Evolutionary conservation across 1,140 invertebrate genomes (phyloP).

Genomic region (Drosophila setifemur): DNA sequence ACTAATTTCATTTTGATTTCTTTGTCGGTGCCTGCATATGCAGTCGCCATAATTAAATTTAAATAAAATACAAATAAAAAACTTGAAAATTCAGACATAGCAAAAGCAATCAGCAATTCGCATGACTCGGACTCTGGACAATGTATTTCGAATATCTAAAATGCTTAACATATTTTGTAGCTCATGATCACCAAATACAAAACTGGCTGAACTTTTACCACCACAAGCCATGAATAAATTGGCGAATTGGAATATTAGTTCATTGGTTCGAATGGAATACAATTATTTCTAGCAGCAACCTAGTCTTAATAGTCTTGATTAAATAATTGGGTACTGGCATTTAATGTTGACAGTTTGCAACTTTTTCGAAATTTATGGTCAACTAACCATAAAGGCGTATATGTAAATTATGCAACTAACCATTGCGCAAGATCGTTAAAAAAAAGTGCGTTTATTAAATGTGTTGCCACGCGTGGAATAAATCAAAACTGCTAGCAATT

Average conservation of each 20-base stretch:
- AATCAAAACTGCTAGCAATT: slow-evolving; percentile 16
- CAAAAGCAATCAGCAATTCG: slow-evolving; percentile 14
- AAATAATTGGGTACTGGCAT: not conserved
- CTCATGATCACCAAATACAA: slow-evolving; percentile 42
- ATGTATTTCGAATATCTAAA: slow-evolving; percentile 20
- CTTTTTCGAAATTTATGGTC: not conserved
- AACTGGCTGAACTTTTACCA: slow-evolving; percentile 45
- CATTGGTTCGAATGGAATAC: not conserved
- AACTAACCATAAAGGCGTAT: not conserved
- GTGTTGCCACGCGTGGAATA: not conserved
- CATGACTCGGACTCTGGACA: slow-evolving; percentile 2
- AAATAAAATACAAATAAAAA: slow-evolving; percentile 4
- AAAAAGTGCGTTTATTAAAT: slow-evolving; percentile 19
- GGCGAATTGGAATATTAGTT: slow-evolving; percentile 10
- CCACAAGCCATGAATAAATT: not conserved
- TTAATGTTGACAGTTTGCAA: not conserved
- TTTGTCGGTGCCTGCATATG: not conserved
- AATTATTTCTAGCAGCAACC: not conserved
- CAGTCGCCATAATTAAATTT: not conserved
- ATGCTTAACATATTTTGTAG: slow-evolving; percentile 58
- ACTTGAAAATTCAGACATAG: slow-evolving; percentile 5
- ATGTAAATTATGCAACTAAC: slow-evolving; percentile 6
- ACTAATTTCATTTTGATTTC: slow-evolving; percentile 19
- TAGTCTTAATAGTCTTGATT: not conserved
- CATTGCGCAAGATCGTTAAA: not conserved